Base-by-base conservation (phyloP, 2,797 vertebrate genomes). In the Spondyliosoma cantharus region DNA sequence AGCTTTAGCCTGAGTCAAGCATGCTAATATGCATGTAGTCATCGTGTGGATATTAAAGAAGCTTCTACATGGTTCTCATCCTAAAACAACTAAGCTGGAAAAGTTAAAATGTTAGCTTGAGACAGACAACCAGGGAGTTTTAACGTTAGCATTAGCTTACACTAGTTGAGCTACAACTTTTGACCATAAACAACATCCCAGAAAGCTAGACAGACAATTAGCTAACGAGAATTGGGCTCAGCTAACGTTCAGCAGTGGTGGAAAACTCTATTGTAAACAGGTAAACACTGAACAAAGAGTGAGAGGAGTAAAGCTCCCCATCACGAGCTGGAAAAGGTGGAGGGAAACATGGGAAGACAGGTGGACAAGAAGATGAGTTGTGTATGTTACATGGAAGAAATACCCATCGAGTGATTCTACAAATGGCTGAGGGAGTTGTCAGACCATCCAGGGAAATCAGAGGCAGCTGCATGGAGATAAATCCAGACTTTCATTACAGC, bases 401-500 rank as follows among this genome's bases (percentile, higher is more conserved):
- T 60, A 53, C 15, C 29, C 17, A 45, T n/a, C 29, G 60, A 75
- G 49, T 16, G n/a, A 60, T 50, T 29, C n/a, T 53, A 22, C 7
- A 65, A 64, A 78, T 49, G 65, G 7, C 53, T 29, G 37, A 72
- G 29, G 75, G 68, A 77, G 61, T 46, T 78, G 60, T 65, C 61
- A 59, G 60, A 50, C 19, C 32, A 60, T 65, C 50, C 42, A 46
- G 58, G 63, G 50, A 48, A 81, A 58, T 68, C 24, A 3, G 49
- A 64, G 49, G 37, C 50, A 53, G 61, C 61, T 67, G 48, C 67
- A 27, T 42, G 56, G 68, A 62, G 46, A 79, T 83, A 81, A 76
- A 77, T 78, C 52, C 24, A 74, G 71, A 45, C 63, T 64, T 83
- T 68, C 53, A 57, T 77, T 63, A 66, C 69, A 74, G 76, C 45